Conservation (phyloP, 2,888 invertebrate genomes). For the Eilema sororculum region DNA sequence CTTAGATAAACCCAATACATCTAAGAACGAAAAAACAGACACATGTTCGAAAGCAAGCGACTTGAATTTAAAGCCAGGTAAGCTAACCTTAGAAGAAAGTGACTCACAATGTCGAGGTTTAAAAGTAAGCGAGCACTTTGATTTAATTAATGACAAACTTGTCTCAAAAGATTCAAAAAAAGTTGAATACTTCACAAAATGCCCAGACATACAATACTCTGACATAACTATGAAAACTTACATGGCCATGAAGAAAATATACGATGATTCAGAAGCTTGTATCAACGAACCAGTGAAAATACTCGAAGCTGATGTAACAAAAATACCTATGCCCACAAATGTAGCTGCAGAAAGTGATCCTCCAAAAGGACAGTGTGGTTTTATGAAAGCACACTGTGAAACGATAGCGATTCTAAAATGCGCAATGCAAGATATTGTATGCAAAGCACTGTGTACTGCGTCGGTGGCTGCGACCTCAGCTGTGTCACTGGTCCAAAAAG, state of each 20-base stretch:
- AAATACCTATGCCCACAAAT: neutral
- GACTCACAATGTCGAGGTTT: neutral
- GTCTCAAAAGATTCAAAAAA: neutral
- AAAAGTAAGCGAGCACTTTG: neutral
- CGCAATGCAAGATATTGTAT: slow-evolving; percentile 4
- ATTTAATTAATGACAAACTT: neutral
- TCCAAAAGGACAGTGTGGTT: neutral
- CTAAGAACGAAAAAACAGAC: neutral
- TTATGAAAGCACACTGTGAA: slow-evolving; percentile 3
- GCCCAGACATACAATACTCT: neutral
- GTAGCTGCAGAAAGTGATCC: neutral
- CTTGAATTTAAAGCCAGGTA: neutral
- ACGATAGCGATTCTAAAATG: slow-evolving; percentile 5
- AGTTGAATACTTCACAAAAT: neutral
- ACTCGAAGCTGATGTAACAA: neutral
- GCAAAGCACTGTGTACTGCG: neutral
- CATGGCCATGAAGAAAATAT: neutral
- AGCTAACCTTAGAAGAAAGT: neutral
- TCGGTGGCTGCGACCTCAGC: neutral
- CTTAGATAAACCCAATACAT: neutral
- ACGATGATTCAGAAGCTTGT: neutral
- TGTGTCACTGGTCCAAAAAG: neutral
- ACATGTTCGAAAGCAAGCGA: neutral
- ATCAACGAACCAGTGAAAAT: neutral
- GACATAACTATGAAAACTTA: neutral